Base-by-base conservation (phyloP, 1,140 invertebrate species). In the Atta cephalotes region DNA sequence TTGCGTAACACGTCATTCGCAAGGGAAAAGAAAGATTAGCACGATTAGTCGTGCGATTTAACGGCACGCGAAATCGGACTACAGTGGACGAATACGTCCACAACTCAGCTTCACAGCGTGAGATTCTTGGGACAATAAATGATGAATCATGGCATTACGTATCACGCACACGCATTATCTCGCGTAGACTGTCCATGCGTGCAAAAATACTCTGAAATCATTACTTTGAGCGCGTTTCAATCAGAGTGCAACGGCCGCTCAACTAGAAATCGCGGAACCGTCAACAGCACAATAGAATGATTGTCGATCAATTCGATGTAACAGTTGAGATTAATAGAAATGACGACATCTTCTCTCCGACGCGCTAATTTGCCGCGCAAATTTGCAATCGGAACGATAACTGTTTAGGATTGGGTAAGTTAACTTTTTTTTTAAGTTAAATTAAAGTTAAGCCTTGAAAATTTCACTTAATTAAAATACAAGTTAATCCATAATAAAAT, bases 211-310 rank as follows among this genome's bases (percentile, higher is more conserved):
- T 39, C 60, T 1, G 14, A n/a, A 68, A 63, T 70, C 49, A 80
- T 80, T 68, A 70, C 49, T 80, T 68, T 25, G 21, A 39, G 63
- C n/a, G 28, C 77, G 12, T 70, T 80, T 80, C 78, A 80, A 80
- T 80, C 78, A 80, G 78, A 80, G 78, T 80, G 78, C 49, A 80
- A 80, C 78, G 49, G n/a, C 63, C 78, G 49, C 78, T 80, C 78
- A 49, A 70, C 63, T 80, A 62, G 78, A 80, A 80, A 80, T 49
- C 31, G 49, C 78, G 78, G 78, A 80, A 80, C 63, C 39, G 49
- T 70, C 63, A 31, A 49, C 25, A 6, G 9, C 78, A 49, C 49
- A 80, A 80, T 68, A 56, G 31, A 68, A 80, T 68, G 49, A 80
- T 80, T 70, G 78, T 51, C 65, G 56, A 80, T 80, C 77, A 80